A percentile compares a stretch with the other conserved stretches of the same genome.
These are phyloP conservation scores for Rhadinocentrus ornatus DNA, from an alignment of 2,797 vertebrate species.

Conservation along the genomic window DNA sequence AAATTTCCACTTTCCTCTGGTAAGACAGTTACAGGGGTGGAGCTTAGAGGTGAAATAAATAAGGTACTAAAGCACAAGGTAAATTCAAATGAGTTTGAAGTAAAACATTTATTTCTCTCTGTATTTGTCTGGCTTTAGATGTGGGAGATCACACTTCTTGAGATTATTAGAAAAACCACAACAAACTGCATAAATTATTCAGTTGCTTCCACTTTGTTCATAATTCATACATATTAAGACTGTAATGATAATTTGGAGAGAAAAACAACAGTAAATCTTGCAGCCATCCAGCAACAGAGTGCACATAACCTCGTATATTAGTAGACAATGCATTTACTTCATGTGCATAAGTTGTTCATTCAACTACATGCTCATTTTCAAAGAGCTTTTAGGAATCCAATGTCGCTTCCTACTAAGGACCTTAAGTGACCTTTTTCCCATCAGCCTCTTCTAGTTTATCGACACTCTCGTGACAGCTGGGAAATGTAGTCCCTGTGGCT, in stretches of 20 bases:
- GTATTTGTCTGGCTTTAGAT: not conserved
- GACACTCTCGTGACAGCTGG: slow-evolving; percentile 25
- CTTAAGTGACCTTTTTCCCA: slow-evolving; percentile 37
- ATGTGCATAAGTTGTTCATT: slow-evolving; percentile 14
- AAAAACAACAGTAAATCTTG: slow-evolving; percentile 12
- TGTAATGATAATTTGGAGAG: slow-evolving; percentile 6
- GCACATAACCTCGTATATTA: not conserved
- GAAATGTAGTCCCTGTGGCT: slow-evolving; percentile 39
- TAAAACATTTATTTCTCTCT: slow-evolving; percentile 8
- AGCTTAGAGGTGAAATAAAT: slow-evolving; percentile 71
- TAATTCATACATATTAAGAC: not conserved
- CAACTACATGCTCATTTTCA: slow-evolving; percentile 13
- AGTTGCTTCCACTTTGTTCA: not conserved
- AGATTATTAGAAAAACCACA: not conserved
- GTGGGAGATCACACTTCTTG: slow-evolving; percentile 1
- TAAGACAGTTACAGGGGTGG: slow-evolving; percentile 67
- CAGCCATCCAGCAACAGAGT: not conserved
- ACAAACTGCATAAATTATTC: not conserved
- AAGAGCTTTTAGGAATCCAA: slow-evolving; percentile 20
- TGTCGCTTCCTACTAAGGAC: slow-evolving; percentile 32
- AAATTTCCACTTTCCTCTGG: slow-evolving; percentile 85
- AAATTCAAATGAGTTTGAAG: slow-evolving; percentile 15
- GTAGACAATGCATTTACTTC: slow-evolving; percentile 5
- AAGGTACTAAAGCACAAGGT: slow-evolving; percentile 49
- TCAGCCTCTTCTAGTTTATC: slow-evolving; percentile 20